Evolutionary conservation across 1,140 invertebrate genomes (phyloP), one percentile per base, ranked within the genome.

Genomic region (Penaeus vannamei): DNA sequence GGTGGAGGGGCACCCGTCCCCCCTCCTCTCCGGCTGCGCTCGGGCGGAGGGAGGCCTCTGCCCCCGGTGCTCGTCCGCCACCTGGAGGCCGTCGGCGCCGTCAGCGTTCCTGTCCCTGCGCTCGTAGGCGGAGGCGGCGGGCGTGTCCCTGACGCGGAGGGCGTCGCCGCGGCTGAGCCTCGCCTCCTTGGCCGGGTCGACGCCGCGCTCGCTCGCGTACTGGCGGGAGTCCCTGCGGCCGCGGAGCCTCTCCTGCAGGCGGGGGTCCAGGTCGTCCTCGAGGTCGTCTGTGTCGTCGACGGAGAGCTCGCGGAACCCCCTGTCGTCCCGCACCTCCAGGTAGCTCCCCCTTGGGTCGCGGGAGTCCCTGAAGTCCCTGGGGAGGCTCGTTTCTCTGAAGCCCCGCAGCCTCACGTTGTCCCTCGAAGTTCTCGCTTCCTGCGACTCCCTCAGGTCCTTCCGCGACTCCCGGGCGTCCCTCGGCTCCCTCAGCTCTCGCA

Each of bases 321-420:
- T 84, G 22, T 84, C 82, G 10, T 86, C 85, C 20, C 72, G 59
- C 60, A 64, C 46, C 20, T 86, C 85, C 20, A 79, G n/a, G 76
- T 36, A 64, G 60, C 22, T 53, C 32, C 85, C 36, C 32, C 85
- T 59, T 1, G 23, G 62, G n/a, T 86, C 85, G 14, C 76, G 53
- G 72, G 46, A 72, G 85, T 86, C 85, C 32, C 85, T 72, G 53
- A 86, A 64, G 36, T 89, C 87, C 36, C 87, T 26, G 0, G 87
- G 87, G 20, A 89, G 60, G 61, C 87, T 89, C 12, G 82, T 89
- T 29, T 89, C 87, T 29, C 87, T 72, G 61, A 79, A 80, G 12
- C 59, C 86, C 61, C 86, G 82, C 19, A 79, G 59, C 4, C 20
- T 8, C 53, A 62, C 66, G 26, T 62, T 61, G 20, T 87, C 86